Conservation (phyloP, 2,797 vertebrate genomes). For the Anabas testudineus region DNA sequence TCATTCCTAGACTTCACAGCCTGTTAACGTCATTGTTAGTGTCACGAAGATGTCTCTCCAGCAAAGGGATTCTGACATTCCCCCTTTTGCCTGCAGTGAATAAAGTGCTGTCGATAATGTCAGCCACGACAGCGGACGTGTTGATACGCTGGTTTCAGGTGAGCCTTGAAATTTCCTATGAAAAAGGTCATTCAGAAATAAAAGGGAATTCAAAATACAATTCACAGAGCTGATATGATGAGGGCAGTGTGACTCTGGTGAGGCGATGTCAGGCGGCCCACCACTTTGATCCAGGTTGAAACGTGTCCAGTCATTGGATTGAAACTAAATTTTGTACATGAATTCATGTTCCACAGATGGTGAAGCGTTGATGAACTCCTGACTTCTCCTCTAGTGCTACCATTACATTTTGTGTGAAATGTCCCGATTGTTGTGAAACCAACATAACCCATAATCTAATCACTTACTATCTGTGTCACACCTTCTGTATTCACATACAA, state of each 20-base stretch:
- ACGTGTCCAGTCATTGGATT: background rate
- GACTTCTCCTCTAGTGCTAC: background rate
- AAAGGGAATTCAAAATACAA: background rate
- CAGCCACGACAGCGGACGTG: slow-evolving; percentile 40
- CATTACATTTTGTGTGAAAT: background rate
- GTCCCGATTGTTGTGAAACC: background rate
- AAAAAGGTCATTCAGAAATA: no score
- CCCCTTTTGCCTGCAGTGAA: slow-evolving; percentile 24
- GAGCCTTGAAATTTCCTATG: slow-evolving; percentile 13
- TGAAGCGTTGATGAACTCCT: background rate
- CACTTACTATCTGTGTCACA: slow-evolving; percentile 4
- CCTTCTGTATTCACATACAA: slow-evolving; percentile 19
- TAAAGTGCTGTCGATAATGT: slow-evolving; percentile 33
- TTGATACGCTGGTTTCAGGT: slow-evolving; percentile 40
- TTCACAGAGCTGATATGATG: background rate
- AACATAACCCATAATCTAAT: no score
- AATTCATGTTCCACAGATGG: background rate
- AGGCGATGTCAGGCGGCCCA: background rate
- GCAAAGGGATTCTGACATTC: slow-evolving; percentile 51
- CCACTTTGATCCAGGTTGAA: background rate
- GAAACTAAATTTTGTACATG: background rate
- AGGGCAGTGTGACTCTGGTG: background rate
- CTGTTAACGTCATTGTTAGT: slow-evolving; percentile 53
- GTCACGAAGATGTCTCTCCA: slow-evolving; percentile 26
- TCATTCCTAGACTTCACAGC: slow-evolving; percentile 50